These are phyloP conservation scores for Drosophila jambulina DNA, from an alignment of 1,140 invertebrate species.

Conservation along the genomic window DNA sequence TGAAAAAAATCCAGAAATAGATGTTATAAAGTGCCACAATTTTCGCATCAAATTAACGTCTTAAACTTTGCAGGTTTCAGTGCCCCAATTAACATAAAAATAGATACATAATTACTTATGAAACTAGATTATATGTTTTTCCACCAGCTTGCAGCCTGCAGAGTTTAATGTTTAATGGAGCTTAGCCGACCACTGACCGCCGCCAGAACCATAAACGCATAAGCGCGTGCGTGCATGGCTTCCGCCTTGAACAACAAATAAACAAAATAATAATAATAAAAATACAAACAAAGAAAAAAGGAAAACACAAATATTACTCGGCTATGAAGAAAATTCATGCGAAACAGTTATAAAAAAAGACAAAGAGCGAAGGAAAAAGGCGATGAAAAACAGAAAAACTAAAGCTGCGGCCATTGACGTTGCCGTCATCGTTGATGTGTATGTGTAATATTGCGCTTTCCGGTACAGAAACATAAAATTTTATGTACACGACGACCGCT, in stretches of 20 bases:
- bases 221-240: constrained; percentile 60
- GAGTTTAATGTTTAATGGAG: constrained; percentile 9
- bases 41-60: background rate
- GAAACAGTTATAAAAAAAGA: constrained; percentile 70
- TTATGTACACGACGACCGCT: constrained; percentile 72
- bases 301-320: constrained; percentile 4
- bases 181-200: constrained; percentile 3
- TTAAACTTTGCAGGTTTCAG: background rate
- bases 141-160: background rate
- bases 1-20: background rate
- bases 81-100: background rate
- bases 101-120: background rate
- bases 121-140: background rate
- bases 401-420: constrained; percentile 57
- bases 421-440: constrained; percentile 60
- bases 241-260: constrained; percentile 54
- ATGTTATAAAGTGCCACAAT: too few relatives aligned
- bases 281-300: constrained; percentile 9
- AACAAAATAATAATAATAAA: constrained; percentile 32
- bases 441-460: constrained; percentile 75
- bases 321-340: constrained; percentile 59
- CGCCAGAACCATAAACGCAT: constrained; percentile 43
- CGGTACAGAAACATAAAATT: constrained; percentile 82
- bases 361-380: constrained; percentile 13
- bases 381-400: constrained; percentile 48